Evolutionary conservation across 2,888 invertebrate species (phyloP), one percentile per base, ranked within the genome.

Genomic region (Petrolisthes manimaculis): DNA sequence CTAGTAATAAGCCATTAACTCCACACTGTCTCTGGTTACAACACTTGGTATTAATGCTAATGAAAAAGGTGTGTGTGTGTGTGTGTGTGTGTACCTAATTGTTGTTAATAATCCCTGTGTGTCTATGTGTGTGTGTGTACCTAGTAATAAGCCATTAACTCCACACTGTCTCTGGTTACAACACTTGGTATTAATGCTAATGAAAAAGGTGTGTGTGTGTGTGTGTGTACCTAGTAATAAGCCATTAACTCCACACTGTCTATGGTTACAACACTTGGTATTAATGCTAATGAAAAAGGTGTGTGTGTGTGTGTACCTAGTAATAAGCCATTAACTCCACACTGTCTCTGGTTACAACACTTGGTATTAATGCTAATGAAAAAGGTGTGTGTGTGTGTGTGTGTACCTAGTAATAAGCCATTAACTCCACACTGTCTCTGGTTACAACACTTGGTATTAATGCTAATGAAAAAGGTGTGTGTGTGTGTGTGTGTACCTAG

Each of bases 1-100:
- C 37, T 37, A 37, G 37, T 37, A 37, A 37, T 37, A 91, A 61
- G 89, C 90, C 55, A 88, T 91, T 5, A 51, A 54, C 21, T 77
- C 87, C 55, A 79, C 88, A 5, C 51, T 85, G 37, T 67, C 53
- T 51, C 56, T 90, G 9, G 74, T 81, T 14, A 69, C 81, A 12
- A 89, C 89, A 78, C 85, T 89, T 5, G 89, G 89, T 12, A 85
- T 89, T 21, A 80, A 84, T 54, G 74, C 61, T 37, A 80, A 81
- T 67, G 88, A 84, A 8, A 88, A 84, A 88, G 88, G 88, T 88
- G 81, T 74, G 79, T n/a, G n/a, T n/a, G n/a, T n/a, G n/a, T n/a
- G n/a, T n/a, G n/a, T n/a, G n/a, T n/a, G 21, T 61, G 53, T 9
- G 24, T 21, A n/a, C 21, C 3, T 53, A 37, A 18, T 24, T 61